Percentiles rank a stretch among this genome's conserved stretches.
phyloP scores from a whole-genome alignment of 2,113 vertebrate species.

The Oryzias celebensis region DNA sequence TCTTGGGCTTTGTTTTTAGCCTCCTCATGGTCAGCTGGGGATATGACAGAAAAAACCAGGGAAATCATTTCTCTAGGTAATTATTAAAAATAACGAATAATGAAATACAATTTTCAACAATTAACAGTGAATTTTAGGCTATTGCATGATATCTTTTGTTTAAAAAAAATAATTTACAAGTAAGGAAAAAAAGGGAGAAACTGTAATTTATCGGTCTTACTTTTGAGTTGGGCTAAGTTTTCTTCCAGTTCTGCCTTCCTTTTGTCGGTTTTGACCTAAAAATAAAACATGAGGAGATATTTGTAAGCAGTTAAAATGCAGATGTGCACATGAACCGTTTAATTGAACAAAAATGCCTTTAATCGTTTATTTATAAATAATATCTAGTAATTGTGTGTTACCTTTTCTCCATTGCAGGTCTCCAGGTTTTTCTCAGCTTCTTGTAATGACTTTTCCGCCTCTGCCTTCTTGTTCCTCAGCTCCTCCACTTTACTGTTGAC shows the following conservation, averaged over 20 bases:
- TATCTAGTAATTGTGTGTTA: slow-evolving; percentile 1
- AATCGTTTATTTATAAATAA: not conserved
- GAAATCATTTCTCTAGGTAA: not conserved
- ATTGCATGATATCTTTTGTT: not conserved
- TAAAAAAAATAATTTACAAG: not conserved
- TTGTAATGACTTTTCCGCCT: fast-evolving
- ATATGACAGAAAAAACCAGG: not conserved
- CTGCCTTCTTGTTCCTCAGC: slow-evolving; percentile 32
- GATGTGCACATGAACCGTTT: not conserved
- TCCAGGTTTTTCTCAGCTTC: not conserved
- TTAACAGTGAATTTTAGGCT: no score
- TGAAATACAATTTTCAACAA: no score
- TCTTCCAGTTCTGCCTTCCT: slow-evolving; percentile 1
- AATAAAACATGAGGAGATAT: not conserved
- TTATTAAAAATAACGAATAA: not conserved
- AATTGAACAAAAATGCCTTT: not conserved
- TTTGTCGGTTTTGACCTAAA: slow-evolving; percentile 32
- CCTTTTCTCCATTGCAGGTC: slow-evolving; percentile 62
- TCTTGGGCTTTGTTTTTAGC: slow-evolving; percentile 35
- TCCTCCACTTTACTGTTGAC: not conserved
- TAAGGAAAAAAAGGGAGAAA: not conserved
- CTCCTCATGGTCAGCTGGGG: slow-evolving; percentile 47
- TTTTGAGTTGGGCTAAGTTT: slow-evolving; percentile 23
- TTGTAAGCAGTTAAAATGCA: not conserved
- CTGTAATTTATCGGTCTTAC: slow-evolving; percentile 39